A percentile compares a stretch with the other conserved stretches of the same genome.
phyloP scores from a whole-genome alignment of 2,113 vertebrate genomes.

The Psilopsiagon aymara region DNA sequence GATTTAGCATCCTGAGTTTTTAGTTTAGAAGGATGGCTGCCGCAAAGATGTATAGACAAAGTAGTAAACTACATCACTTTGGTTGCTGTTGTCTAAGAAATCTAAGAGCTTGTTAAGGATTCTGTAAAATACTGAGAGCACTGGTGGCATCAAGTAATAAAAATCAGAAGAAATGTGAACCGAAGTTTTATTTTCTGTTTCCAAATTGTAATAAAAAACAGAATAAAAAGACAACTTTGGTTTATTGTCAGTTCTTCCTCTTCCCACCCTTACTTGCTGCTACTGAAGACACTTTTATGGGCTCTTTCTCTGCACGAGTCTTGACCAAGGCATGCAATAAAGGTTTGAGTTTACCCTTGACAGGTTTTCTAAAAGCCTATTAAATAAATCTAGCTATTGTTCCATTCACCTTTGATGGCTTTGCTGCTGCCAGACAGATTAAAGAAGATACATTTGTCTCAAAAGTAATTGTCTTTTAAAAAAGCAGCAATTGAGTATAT shows the following conservation, averaged over 20 bases:
- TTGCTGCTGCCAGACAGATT: neutral
- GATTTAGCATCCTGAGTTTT: neutral
- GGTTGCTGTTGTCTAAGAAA: neutral
- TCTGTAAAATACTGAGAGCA: neutral
- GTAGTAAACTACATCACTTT: neutral
- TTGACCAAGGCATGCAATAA: neutral
- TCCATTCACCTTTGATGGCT: neutral
- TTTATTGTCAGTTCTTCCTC: neutral
- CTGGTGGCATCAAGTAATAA: neutral
- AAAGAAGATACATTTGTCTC: neutral
- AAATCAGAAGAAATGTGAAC: neutral
- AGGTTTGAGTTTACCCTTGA: neutral
- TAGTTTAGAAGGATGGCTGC: neutral
- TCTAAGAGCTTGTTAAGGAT: neutral
- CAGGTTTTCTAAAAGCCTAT: neutral
- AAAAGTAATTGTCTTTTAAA: neutral
- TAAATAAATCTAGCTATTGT: neutral
- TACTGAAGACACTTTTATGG: neutral
- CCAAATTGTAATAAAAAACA: neutral
- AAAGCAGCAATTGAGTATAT: neutral
- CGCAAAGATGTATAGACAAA: neutral
- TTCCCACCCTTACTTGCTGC: fast-evolving
- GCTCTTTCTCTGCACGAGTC: neutral
- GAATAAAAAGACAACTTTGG: neutral
- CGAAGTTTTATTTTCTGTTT: neutral